Percentiles rank a stretch among this genome's conserved stretches.
Evolutionary conservation across 1,140 invertebrate genomes (phyloP).

Genomic region (Neodiprion pinetum): DNA sequence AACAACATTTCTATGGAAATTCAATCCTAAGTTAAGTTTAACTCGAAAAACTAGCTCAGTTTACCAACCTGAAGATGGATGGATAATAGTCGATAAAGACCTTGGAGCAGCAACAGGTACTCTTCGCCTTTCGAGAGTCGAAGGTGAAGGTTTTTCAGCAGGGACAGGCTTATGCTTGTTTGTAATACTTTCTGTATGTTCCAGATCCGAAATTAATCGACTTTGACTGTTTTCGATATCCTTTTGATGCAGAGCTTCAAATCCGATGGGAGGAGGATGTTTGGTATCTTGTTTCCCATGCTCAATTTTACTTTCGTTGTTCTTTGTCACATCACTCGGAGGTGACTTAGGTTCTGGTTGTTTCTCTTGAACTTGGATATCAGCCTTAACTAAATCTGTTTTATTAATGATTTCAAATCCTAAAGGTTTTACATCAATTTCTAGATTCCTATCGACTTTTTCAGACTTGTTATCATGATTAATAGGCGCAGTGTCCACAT

Average conservation of each 20-base stretch:
- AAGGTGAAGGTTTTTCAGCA: slow-evolving; percentile 47
- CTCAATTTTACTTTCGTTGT: slow-evolving; percentile 29
- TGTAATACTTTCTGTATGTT: slow-evolving; percentile 31
- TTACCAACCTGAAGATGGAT: slow-evolving; percentile 32
- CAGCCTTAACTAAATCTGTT: slow-evolving; percentile 21
- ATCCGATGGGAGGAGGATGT: slow-evolving; percentile 33
- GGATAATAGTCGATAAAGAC: slow-evolving; percentile 54
- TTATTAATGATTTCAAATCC: slow-evolving; percentile 26
- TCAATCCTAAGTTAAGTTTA: background rate
- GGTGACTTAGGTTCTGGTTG: background rate
- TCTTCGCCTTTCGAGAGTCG: slow-evolving; percentile 50
- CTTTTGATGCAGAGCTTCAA: slow-evolving; percentile 35
- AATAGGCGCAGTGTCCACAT: slow-evolving; percentile 37
- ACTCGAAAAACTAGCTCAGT: background rate
- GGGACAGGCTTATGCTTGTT: slow-evolving; percentile 41
- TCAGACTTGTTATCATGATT: slow-evolving; percentile 29
- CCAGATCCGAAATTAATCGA: slow-evolving; percentile 25
- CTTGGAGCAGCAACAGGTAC: slow-evolving; percentile 65
- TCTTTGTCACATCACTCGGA: slow-evolving; percentile 20
- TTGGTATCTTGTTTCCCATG: slow-evolving; percentile 31
- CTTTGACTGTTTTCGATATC: slow-evolving; percentile 30
- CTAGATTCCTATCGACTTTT: slow-evolving; percentile 25
- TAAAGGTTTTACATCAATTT: slow-evolving; percentile 29
- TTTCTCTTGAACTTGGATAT: slow-evolving; percentile 10
- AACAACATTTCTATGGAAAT: background rate